A percentile compares a stretch with the other conserved stretches of the same genome.
Evolutionary conservation across 2,888 invertebrate species (phyloP).

Genomic region (Lucinisca nassula): DNA sequence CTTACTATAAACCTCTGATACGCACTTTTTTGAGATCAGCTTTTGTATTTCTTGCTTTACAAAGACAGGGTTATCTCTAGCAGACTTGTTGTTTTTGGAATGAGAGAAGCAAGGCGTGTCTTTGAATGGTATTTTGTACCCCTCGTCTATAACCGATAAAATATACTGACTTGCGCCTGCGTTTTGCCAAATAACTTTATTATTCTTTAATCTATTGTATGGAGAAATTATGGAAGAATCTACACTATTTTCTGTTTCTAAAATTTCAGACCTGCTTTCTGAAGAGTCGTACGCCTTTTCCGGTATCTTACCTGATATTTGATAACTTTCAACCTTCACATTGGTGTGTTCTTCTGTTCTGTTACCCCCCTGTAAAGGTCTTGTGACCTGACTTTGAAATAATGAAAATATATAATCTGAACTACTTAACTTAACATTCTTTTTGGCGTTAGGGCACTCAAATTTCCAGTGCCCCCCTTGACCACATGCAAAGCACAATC

Average conservation of each 20-base stretch:
- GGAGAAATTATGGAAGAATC: not conserved
- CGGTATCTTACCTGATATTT: not conserved
- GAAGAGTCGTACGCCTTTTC: not conserved
- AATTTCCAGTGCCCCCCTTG: not conserved
- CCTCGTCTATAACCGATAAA: slow-evolving; percentile 20
- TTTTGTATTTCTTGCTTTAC: not conserved
- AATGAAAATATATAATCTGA: not conserved
- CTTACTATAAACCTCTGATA: no score
- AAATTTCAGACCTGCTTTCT: not conserved
- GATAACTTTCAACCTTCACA: not conserved
- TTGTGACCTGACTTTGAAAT: not conserved
- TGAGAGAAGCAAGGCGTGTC: not conserved
- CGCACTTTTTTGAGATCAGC: no score
- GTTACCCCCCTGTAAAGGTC: not conserved
- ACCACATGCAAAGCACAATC: not conserved
- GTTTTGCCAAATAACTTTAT: not conserved
- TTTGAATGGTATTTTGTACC: slow-evolving; percentile 24
- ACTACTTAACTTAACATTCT: not conserved
- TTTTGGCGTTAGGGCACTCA: not conserved
- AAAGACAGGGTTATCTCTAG: slow-evolving; percentile 8
- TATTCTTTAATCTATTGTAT: not conserved
- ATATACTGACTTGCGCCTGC: slow-evolving; percentile 7
- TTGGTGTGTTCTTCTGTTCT: no score
- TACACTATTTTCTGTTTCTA: not conserved
- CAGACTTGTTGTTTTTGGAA: slow-evolving; percentile 15